Base-by-base conservation (phyloP, 2,113 vertebrate species). In the Triplophysa dalaica region DNA sequence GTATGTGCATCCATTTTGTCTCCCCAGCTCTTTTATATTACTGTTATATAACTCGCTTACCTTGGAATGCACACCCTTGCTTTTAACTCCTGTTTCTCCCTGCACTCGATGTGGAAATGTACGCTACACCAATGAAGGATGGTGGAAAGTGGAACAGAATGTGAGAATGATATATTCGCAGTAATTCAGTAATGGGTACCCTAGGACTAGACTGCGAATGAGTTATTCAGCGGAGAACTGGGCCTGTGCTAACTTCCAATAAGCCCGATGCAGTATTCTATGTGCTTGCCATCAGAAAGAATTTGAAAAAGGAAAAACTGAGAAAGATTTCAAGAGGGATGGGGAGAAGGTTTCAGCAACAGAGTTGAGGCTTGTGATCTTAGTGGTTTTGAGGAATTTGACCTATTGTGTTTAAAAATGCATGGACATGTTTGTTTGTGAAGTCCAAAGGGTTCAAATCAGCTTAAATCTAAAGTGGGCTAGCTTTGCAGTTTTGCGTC, bases 151-250 rank as follows among this genome's bases (percentile, higher is more conserved):
- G 67, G 63, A 66, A 79, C 19, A 48, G 45, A 43, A 52, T 75
- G 64, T 68, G 56, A 67, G 21, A 64, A 66, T 11, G 75, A 75
- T 29, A 68, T 56, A 56, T 70, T 52, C 60, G 60, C 83, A 84
- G 63, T 81, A 81, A 78, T 84, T 81, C 68, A 24, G 75, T 84
- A 84, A 84, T 72, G 66, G 73, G 76, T 70, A 82, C 65, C 80
- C 70, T 66, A 79, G 70, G 76, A 85, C 70, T n/a, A 66, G 80
- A 70, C 72, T 82, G 72, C 79, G 69, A 82, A 75, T 75, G 50
- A 76, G 80, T 74, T 82, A 61, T 73, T 81, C 83, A 81, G 76
- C 54, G 58, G 83, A 68, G 77, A 79, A 70, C 24, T 58, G 33
- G 50, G 58, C 58, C 76, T 81, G 66, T 68, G 48, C 75, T 75